Base-by-base conservation (phyloP, 2,888 invertebrate genomes). In the Caenorhabditis sp. region DNA sequence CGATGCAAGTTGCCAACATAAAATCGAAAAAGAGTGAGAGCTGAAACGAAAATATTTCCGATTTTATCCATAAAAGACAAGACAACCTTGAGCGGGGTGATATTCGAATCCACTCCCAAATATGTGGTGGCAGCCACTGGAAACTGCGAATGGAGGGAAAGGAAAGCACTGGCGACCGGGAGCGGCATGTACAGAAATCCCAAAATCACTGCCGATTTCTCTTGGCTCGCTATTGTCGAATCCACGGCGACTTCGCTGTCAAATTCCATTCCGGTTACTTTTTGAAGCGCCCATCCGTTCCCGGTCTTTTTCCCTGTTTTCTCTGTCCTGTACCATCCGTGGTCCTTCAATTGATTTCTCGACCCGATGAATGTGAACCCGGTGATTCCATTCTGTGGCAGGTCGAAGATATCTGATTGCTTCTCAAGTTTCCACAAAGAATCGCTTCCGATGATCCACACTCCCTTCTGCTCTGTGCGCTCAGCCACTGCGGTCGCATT, bases 21-120 rank as follows among this genome's bases (percentile, higher is more conserved):
- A 91, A 87, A 85, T 91, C 91, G 87, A 91, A 91, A 85, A 90
- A 91, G 22, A 91, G 80, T 0, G 91, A 91, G 13, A 91, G 84
- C 91, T 91, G 85, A 52, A 79, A 61, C 7, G 1, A 35, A 20
- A 27, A 9, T n/a, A 17, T 58, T 13, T 13, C n/a, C 3, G n/a
- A n/a, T n/a, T n/a, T n/a, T n/a, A n/a, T n/a, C n/a, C n/a, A n/a
- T n/a, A n/a, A n/a, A 26, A 11, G 11, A 24, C 5, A 13, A 35
- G n/a, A 13, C n/a, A 13, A 59, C 73, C 17, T 52, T 74, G 35
- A 50, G 17, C 5, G 68, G 46, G 6, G 27, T 43, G 76, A 91
- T 91, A 88, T 90, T 89, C 22, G 91, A 86, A 84, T 91, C 91
- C 13, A 90, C 82, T n/a, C 91, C 91, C 78, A 91, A 88, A 85